Evolutionary conservation across 1,140 invertebrate species (phyloP).

Genomic region (Chironomus striatipennis): DNA sequence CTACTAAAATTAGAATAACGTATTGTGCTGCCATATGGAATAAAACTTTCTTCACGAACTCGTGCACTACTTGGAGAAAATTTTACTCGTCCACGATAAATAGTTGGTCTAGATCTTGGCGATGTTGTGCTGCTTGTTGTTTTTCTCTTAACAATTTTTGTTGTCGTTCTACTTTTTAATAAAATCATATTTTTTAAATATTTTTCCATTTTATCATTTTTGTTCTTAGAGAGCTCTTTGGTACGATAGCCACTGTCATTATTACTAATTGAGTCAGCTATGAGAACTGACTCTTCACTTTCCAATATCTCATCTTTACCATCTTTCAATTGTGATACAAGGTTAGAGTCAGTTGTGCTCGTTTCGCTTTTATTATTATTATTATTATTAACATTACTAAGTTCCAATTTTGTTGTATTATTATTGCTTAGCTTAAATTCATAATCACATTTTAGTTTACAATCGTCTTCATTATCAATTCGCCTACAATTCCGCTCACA

Average conservation of each 20-base stretch:
- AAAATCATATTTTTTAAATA: neutral
- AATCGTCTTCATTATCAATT: neutral
- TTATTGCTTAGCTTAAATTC: neutral
- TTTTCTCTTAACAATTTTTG: neutral
- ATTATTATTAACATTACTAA: neutral
- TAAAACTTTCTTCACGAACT: neutral
- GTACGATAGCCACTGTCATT: neutral
- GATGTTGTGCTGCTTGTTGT: conserved; percentile 1
- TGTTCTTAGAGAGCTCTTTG: neutral
- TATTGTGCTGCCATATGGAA: neutral
- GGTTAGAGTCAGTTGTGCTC: neutral
- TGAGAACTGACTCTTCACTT: neutral
- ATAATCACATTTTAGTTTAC: neutral
- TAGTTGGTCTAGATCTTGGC: neutral
- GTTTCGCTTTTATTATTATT: neutral
- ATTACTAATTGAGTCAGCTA: neutral
- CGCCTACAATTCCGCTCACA: neutral
- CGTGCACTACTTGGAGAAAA: neutral
- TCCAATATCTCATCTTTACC: neutral
- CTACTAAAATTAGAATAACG: neutral
- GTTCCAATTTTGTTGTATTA: neutral
- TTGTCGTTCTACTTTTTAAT: neutral
- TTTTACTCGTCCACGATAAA: neutral
- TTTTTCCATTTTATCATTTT: neutral
- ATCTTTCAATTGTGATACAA: neutral